These are phyloP conservation scores for Cryptoprocta ferox DNA, from an alignment of 2,797 vertebrate species.

Conservation along the genomic window DNA sequence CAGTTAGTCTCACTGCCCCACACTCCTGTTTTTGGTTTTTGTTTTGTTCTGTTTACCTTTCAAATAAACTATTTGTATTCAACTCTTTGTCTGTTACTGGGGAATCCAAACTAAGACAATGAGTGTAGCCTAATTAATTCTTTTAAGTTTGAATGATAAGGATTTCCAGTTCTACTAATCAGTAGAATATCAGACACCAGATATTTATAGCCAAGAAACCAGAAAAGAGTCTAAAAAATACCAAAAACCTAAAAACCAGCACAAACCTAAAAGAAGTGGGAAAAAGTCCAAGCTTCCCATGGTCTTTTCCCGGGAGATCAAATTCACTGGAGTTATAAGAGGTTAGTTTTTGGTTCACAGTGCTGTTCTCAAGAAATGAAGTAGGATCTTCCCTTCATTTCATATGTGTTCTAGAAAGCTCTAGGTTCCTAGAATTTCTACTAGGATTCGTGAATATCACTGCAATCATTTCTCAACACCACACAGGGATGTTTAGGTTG, in stretches of 20 bases:
- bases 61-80: conserved; percentile 10
- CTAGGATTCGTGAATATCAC: neutral
- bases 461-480: neutral
- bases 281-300: neutral
- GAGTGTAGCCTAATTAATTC: neutral
- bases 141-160: conserved; percentile 21
- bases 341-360: neutral
- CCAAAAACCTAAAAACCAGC: neutral
- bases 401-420: neutral
- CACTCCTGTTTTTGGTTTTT: neutral
- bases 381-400: neutral
- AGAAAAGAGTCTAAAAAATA: neutral
- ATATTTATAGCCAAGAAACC: conserved; percentile 16
- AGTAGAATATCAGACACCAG: neutral
- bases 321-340: neutral
- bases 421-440: conserved; percentile 7
- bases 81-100: neutral
- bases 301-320: neutral
- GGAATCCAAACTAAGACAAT: neutral
- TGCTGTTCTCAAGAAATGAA: conserved; percentile 43
- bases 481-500: neutral
- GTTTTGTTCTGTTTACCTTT: neutral
- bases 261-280: neutral
- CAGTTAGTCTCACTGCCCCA: neutral
- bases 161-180: neutral